Base-by-base conservation (phyloP, 2,113 vertebrate species). In the Isichthys henryi region DNA sequence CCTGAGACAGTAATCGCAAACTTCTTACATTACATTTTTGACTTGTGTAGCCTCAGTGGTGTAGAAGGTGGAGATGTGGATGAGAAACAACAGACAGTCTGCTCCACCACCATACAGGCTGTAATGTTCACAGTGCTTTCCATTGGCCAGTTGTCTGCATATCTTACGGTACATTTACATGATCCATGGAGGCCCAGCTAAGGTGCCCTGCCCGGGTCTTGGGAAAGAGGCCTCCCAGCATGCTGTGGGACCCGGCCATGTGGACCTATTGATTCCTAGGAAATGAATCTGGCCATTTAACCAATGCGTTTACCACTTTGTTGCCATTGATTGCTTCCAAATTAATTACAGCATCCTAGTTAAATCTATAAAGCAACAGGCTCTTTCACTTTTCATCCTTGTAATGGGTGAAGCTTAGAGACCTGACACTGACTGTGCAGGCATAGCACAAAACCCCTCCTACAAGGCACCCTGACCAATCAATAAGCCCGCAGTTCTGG, bases 371-470 rank as follows among this genome's bases (percentile, higher is more conserved):
- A 31, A 48, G 85, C 85, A 86, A 86, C 85, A 86, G 48, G 85
- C 85, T 50, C 49, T 52, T 31, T 86, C 49, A 15, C 49, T 53
- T 53, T 53, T 86, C 85, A 52, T 50, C 85, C 85, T 52, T 86
- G 85, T 86, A 86, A 86, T 86, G 85, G 85, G 85, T 39, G n/a
- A 86, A 86, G 85, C 46, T 86, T 86, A 86, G 85, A 86, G 85
- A 86, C 85, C 85, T 53, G 49, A 31, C 85, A 35, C 49, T 86
- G 85, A 31, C 85, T 86, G 85, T 31, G 85, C 13, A 31, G 48
- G 49, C n/a, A 27, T 31, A 86, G 46, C 49, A 50, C 48, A 86
- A 53, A 86, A 50, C 49, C 85, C 85, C 48, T 86, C 85, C 49
- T 53, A 86, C 49, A 86, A 53, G n/a, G 48, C 6, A 17, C 49